Evolutionary conservation across 2,797 vertebrate genomes (phyloP).

Genomic region (Cuculus canorus): DNA sequence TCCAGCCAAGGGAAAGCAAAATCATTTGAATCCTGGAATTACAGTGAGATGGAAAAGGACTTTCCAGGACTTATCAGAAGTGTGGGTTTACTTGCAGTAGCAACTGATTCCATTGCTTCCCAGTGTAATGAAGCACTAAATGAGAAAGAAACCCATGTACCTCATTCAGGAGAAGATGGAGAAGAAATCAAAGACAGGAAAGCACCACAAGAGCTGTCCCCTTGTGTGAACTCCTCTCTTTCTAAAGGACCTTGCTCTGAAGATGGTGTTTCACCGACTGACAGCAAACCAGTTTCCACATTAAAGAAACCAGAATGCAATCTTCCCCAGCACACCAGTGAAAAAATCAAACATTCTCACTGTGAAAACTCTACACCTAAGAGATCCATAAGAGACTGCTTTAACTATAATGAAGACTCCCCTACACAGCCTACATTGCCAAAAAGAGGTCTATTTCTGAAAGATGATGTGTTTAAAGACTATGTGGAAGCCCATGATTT

Average conservation of each 20-base stretch:
- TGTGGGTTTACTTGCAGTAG: conserved; percentile 83
- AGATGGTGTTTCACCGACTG: conserved; percentile 3
- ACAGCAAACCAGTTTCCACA: background rate
- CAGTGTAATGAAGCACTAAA: conserved; percentile 63
- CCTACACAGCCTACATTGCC: conserved; percentile 88
- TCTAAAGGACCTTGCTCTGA: conserved; percentile 30
- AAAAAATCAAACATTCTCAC: conserved; percentile 61
- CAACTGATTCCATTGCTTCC: conserved; percentile 72
- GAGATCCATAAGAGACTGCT: conserved; percentile 84
- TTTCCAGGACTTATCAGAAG: conserved; percentile 85
- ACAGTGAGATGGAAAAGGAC: conserved; percentile 83
- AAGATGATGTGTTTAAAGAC: conserved; percentile 73
- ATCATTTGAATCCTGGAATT: conserved; percentile 80
- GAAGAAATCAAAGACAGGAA: conserved; percentile 35
- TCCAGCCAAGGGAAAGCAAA: conserved; percentile 71
- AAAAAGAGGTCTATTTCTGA: conserved; percentile 87
- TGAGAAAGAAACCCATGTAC: conserved; percentile 42
- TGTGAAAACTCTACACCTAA: conserved; percentile 83
- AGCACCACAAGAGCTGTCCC: background rate
- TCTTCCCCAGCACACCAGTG: conserved; percentile 57
- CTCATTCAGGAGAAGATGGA: conserved; percentile 37
- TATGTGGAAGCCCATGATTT: conserved; percentile 33
- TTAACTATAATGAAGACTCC: conserved; percentile 84
- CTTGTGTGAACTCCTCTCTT: conserved; percentile 6
- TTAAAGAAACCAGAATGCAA: conserved; percentile 34